phyloP scores from a whole-genome alignment of 2,888 invertebrate genomes.

The Thecocarcelia acutangulata region DNA sequence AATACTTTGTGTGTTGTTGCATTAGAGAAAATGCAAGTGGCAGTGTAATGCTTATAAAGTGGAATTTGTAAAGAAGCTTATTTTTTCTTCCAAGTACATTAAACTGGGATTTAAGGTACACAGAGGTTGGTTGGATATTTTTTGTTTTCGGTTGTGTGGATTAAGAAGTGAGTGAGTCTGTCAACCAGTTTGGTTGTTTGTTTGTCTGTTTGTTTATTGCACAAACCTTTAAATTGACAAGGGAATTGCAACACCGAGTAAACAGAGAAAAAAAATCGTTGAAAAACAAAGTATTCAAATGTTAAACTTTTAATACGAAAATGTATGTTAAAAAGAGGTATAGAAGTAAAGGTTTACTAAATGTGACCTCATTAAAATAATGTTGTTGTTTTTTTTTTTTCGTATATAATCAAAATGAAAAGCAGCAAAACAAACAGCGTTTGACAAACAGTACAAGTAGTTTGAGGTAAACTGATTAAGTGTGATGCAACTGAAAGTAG shows the following conservation, averaged over 20 bases:
- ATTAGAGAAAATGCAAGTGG: slow-evolving; percentile 61
- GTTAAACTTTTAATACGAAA: slow-evolving; percentile 45
- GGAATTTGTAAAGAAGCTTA: slow-evolving; percentile 68
- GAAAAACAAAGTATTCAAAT: slow-evolving; percentile 51
- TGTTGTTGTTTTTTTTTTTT: slow-evolving; percentile 74
- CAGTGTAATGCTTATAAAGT: slow-evolving; percentile 56
- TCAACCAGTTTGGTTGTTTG: slow-evolving; percentile 2
- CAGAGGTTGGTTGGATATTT: neutral
- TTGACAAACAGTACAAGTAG: slow-evolving; percentile 58
- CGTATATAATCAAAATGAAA: slow-evolving; percentile 47
- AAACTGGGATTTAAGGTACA: slow-evolving; percentile 51
- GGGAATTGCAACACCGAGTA: slow-evolving; percentile 49
- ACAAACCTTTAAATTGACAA: slow-evolving; percentile 55
- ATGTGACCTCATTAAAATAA: slow-evolving; percentile 67
- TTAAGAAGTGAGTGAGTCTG: neutral
- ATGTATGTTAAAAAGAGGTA: slow-evolving; percentile 15
- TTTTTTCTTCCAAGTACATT: slow-evolving; percentile 48
- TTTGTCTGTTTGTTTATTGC: slow-evolving; percentile 17
- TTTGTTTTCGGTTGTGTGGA: slow-evolving; percentile 41
- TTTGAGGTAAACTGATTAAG: slow-evolving; percentile 49
- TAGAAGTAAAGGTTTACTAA: slow-evolving; percentile 39
- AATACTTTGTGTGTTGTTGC: slow-evolving; percentile 44
- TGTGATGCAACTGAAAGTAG: slow-evolving; percentile 51
- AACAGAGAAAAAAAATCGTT: neutral
- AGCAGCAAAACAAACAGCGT: slow-evolving; percentile 28